Evolutionary conservation across 2,888 invertebrate genomes (phyloP).

Genomic region (Spatulosminthurus flaviceps): DNA sequence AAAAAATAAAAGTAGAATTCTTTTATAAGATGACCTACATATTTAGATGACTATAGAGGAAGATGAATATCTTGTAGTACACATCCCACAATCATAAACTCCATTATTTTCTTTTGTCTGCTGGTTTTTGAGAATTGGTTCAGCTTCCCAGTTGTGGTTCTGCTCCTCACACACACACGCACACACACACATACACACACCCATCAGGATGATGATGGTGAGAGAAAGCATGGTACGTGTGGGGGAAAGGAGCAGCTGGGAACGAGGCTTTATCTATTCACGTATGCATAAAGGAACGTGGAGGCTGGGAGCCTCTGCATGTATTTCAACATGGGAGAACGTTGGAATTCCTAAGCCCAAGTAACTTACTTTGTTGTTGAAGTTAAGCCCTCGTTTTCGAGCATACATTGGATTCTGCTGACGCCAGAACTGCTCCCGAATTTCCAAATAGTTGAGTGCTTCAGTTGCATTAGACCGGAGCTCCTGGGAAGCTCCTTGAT

Average conservation of each 20-base stretch:
- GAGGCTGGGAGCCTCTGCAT: neutral
- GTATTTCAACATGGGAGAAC: neutral
- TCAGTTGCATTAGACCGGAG: constrained; percentile 59
- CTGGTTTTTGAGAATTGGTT: no score
- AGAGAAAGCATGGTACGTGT: no score
- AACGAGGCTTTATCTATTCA: neutral
- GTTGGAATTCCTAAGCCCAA: neutral
- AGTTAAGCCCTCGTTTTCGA: constrained; percentile 50
- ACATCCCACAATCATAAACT: no score
- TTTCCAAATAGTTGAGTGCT: constrained; percentile 60
- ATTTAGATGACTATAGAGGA: no score
- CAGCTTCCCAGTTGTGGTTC: no score
- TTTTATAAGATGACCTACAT: no score
- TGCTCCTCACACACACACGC: no score
- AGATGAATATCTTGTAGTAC: no score
- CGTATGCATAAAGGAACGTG: neutral
- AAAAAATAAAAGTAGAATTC: no score
- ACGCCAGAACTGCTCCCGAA: constrained; percentile 61
- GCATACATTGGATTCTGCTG: constrained; percentile 62
- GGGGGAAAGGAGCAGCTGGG: constrained; percentile 11
- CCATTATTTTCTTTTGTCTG: no score
- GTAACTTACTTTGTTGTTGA: constrained; percentile 44
- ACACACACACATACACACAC: no score
- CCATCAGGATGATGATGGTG: no score
- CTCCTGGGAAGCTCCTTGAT: constrained; percentile 51